Percentiles rank a stretch among this genome's conserved stretches.
Conservation (phyloP, 2,888 invertebrate genomes). For the Apodemia zela region DNA sequence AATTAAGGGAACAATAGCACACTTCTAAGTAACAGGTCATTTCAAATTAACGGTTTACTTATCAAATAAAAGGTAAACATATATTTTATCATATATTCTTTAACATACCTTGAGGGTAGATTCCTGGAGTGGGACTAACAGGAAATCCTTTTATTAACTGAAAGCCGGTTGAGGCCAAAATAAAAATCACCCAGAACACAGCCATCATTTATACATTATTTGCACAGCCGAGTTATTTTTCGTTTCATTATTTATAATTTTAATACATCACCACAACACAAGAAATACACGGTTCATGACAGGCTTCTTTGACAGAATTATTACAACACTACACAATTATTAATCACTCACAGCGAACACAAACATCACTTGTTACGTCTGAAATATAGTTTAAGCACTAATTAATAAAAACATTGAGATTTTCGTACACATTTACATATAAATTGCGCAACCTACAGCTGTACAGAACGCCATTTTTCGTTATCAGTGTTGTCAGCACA, state of each 20-base stretch:
- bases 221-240: constrained; percentile 68
- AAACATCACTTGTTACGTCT: constrained; percentile 50
- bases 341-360: constrained; percentile 46
- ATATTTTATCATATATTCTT: constrained; percentile 38
- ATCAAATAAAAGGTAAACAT: constrained; percentile 18
- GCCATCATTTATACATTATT: constrained; percentile 75
- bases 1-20: no score
- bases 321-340: constrained; percentile 46
- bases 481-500: constrained; percentile 46
- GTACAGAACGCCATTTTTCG: constrained; percentile 75
- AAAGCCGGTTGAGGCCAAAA: constrained; percentile 68
- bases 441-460: constrained; percentile 80
- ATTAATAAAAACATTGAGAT: constrained; percentile 52
- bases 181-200: constrained; percentile 71
- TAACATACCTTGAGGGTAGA: constrained; percentile 74
- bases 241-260: constrained; percentile 74
- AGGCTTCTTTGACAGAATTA: constrained; percentile 48
- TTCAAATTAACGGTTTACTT: neutral
- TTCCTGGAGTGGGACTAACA: constrained; percentile 66
- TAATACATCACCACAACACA: constrained; percentile 74
- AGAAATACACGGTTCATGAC: constrained; percentile 70
- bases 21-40: neutral
- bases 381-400: constrained; percentile 51
- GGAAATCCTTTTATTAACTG: constrained; percentile 67
- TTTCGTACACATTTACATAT: constrained; percentile 72